phyloP scores from a whole-genome alignment of 2,797 vertebrate species.

The Vultur gryphus region DNA sequence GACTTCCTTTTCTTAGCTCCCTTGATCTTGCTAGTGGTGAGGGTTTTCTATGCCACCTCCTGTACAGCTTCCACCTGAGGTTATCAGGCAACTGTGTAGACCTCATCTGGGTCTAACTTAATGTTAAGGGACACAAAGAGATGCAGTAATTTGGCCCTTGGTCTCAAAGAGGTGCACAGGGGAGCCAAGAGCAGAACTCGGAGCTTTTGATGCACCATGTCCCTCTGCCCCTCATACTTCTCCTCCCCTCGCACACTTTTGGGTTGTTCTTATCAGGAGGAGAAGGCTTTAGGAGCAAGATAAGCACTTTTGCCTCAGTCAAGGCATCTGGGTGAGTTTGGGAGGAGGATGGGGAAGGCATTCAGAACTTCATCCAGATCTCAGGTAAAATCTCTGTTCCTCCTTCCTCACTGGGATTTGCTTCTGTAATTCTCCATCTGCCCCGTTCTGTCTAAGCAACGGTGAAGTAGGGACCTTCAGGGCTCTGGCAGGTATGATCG shows the following conservation, averaged over 20 bases:
- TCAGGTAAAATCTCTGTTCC: background rate
- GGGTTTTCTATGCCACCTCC: background rate
- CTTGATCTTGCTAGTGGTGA: background rate
- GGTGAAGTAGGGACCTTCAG: background rate
- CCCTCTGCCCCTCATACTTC: background rate
- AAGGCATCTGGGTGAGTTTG: background rate
- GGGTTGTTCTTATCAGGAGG: background rate
- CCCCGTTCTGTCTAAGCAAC: background rate
- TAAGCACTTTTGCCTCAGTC: background rate
- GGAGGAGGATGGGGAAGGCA: background rate
- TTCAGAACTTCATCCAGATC: background rate
- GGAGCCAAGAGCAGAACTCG: background rate
- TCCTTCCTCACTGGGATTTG: background rate
- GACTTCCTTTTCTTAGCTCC: background rate
- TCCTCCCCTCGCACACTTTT: background rate
- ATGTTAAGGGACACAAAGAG: background rate
- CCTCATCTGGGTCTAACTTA: background rate
- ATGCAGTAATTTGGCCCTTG: background rate
- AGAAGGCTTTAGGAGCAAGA: background rate
- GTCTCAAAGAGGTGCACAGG: background rate
- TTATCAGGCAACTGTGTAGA: background rate
- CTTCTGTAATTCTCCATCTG: background rate
- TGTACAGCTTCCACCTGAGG: background rate
- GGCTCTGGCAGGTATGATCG: background rate
- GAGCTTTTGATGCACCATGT: background rate